phyloP scores from a whole-genome alignment of 2,797 vertebrate species.

The Mormyrus hasselquistii region DNA sequence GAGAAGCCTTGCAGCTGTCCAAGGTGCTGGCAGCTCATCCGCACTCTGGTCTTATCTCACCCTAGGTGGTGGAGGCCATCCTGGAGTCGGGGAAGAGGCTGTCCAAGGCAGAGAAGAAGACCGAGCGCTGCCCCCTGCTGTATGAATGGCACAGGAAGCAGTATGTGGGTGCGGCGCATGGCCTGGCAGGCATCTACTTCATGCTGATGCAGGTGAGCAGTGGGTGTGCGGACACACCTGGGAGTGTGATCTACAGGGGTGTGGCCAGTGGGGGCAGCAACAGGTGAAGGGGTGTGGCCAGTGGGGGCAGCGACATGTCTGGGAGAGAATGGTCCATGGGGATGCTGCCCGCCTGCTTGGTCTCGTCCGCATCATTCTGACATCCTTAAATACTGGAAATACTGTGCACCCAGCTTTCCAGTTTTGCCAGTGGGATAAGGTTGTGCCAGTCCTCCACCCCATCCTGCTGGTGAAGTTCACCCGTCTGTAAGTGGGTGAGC shows the following conservation, averaged over 20 bases:
- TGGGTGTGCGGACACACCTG: background rate
- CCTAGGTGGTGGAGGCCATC: conserved; percentile 76
- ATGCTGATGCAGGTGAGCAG: conserved; percentile 83
- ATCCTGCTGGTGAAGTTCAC: background rate
- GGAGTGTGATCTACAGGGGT: background rate
- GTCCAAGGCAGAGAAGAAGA: conserved; percentile 80
- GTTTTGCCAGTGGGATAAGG: background rate
- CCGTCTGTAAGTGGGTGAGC: background rate
- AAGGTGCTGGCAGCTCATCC: background rate
- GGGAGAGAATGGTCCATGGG: too few species aligned
- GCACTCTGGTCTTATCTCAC: background rate
- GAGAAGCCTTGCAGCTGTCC: background rate
- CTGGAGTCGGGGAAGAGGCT: conserved; percentile 83
- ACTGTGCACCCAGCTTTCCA: background rate
- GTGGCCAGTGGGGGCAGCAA: too few species aligned
- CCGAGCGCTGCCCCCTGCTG: conserved; percentile 83
- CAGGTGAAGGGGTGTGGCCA: background rate
- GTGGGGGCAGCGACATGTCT: background rate
- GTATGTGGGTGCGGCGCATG: conserved; percentile 89
- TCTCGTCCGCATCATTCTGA: background rate
- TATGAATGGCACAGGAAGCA: conserved; percentile 98
- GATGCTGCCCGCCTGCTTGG: too few species aligned
- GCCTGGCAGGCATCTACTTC: conserved; percentile 86
- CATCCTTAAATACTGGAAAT: background rate
- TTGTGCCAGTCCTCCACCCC: background rate